Evolutionary conservation across 2,113 vertebrate genomes (phyloP).

Genomic region (Lamprotornis superbus): DNA sequence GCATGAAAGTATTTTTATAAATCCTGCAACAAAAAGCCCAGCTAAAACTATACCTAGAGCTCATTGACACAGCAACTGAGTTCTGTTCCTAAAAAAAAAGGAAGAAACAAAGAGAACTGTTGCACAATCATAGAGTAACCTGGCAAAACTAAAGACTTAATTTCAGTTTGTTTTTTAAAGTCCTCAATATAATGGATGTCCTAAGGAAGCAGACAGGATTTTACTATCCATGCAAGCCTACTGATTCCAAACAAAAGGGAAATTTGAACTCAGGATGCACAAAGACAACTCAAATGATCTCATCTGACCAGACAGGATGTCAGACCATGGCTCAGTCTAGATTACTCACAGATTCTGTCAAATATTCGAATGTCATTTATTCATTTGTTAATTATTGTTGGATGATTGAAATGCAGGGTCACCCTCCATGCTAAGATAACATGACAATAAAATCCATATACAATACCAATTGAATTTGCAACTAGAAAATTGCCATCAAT

Average conservation of each 20-base stretch:
- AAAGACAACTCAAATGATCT: slow-evolving; percentile 17
- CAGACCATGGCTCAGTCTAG: not conserved
- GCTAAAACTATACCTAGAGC: not conserved
- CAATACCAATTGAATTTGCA: not conserved
- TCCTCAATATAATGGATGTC: not conserved
- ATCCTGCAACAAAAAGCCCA: not conserved
- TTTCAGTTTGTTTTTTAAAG: not conserved
- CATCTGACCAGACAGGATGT: slow-evolving; percentile 10
- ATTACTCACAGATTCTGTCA: not conserved
- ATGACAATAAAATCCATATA: not conserved
- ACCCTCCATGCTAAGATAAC: not conserved
- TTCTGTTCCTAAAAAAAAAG: not conserved
- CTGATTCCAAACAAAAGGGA: slow-evolving; percentile 14
- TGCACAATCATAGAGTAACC: not conserved
- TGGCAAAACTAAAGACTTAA: not conserved
- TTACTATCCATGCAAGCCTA: not conserved
- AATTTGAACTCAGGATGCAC: not conserved
- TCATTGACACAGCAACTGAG: not conserved
- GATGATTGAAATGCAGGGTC: not conserved
- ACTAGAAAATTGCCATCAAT: not conserved
- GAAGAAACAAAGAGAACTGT: not conserved
- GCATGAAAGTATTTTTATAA: not conserved
- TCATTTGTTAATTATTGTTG: not conserved
- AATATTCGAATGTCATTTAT: not conserved
- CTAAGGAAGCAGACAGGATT: not conserved